phyloP scores from a whole-genome alignment of 2,797 vertebrate species.

The Ateles fusciceps region DNA sequence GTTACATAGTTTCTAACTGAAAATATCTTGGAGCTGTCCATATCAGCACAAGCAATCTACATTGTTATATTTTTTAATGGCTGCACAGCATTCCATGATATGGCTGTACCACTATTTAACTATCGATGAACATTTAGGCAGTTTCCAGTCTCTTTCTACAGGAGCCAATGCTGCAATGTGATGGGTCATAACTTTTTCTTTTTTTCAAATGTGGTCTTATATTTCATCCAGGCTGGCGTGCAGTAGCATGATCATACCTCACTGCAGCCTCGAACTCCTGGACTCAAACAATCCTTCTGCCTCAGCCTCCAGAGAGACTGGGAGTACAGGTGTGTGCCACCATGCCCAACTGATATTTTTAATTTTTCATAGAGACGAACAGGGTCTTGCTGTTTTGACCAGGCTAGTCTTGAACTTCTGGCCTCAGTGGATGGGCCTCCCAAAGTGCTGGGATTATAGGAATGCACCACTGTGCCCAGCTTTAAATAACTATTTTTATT shows the following conservation, averaged over 20 bases:
- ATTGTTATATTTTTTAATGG: not conserved
- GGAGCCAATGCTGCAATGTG: not conserved
- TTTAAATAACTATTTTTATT: not conserved
- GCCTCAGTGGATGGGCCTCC: not conserved
- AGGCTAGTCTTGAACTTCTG: not conserved
- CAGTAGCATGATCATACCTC: not conserved
- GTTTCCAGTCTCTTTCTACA: not conserved
- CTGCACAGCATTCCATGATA: not conserved
- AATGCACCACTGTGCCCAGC: not conserved
- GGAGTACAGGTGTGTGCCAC: not conserved
- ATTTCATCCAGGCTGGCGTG: not conserved
- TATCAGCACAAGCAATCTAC: not conserved
- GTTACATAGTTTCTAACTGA: not conserved
- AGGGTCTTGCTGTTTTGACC: not conserved
- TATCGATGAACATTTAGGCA: not conserved
- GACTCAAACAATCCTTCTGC: not conserved
- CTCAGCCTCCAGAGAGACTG: not conserved
- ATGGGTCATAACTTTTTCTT: not conserved
- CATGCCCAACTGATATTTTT: not conserved
- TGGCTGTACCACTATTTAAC: not conserved
- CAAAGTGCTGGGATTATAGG: not conserved
- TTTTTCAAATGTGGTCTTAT: not conserved
- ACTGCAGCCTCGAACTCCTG: not conserved
- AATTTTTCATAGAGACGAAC: not conserved
- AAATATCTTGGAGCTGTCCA: not conserved